Base-by-base conservation (phyloP, 2,888 invertebrate species). In the Isoperla grammatica region DNA sequence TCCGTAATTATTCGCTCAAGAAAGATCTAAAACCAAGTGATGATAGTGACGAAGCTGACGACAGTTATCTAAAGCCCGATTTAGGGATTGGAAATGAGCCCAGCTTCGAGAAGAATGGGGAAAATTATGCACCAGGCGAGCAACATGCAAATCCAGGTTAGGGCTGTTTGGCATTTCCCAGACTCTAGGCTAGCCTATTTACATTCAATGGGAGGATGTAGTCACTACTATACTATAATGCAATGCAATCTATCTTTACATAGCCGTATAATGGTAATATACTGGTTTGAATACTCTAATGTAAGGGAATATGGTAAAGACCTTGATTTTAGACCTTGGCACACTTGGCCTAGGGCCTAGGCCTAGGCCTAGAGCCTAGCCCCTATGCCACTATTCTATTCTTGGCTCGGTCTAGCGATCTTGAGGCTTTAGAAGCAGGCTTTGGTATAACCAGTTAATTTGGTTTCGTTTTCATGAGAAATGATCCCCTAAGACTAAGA, bases 61-160 rank as follows among this genome's bases (percentile, higher is more conserved):
- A 76, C 63, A 74, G 73, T 71, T 68, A 71, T 63, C 69, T 72
- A 43, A 77, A 76, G 69, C 78, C 77, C 61, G 79, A 79, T 66
- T 69, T 79, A 69, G 79, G 78, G 56, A 77, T 79, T 65, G 79
- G 78, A 68, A 77, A 78, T 67, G 72, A 60, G 19, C 63, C 54
- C 15, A 56, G 56, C 37, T 59, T 60, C 29, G 63, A 65, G 43
- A 61, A 60, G 48, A 64, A 62, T 53, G 9, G 42, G 20, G 63
- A 63, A 23, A 54, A 42, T 45, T 49, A 39, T 43, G 58, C 40
- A 19, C 29, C 60, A 61, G 63, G 64, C 59, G 50, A 46, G 55
- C 19, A 56, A 48, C 57, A n/a, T 23, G 29, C n/a, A 11, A 23
- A 35, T 17, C 17, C 1, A 1, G 37, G 45, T 43, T 23, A 22